Percentiles rank a stretch among this genome's conserved stretches.
Conservation (phyloP, 2,888 invertebrate species). For the Brachyopa scutellaris region DNA sequence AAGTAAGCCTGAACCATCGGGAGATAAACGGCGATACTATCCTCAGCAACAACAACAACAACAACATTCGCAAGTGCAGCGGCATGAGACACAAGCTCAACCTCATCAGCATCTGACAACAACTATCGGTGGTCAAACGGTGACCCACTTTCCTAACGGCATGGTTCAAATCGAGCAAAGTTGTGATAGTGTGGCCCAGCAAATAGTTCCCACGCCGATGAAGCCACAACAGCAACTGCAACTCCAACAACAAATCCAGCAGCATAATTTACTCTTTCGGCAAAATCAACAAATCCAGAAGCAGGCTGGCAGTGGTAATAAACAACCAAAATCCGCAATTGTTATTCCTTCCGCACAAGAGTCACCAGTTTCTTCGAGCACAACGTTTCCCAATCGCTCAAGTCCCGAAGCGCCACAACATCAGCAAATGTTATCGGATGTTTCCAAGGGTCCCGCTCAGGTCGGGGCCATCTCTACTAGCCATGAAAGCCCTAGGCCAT, state of each 20-base stretch:
- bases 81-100: conserved; percentile 40
- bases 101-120: conserved; percentile 72
- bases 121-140: conserved; percentile 76
- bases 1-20: conserved; percentile 11
- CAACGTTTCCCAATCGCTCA: conserved; percentile 73
- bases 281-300: conserved; percentile 74
- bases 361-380: conserved; percentile 79
- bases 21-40: conserved; percentile 44
- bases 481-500: conserved; percentile 88
- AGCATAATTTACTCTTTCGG: conserved; percentile 75
- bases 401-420: conserved; percentile 74
- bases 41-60: conserved; percentile 44
- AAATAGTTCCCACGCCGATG: conserved; percentile 59
- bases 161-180: conserved; percentile 76
- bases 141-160: conserved; percentile 76
- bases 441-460: conserved; percentile 88
- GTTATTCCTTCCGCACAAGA: conserved; percentile 82
- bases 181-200: conserved; percentile 67
- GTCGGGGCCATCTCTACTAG: conserved; percentile 93
- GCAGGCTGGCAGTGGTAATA: conserved; percentile 43
- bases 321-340: conserved; percentile 73
- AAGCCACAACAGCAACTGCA: conserved; percentile 76
- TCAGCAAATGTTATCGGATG: conserved; percentile 69
- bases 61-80: conserved; percentile 43
- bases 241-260: conserved; percentile 77